phyloP scores from a whole-genome alignment of 1,140 invertebrate genomes.

The Drosophila parabipectinata region DNA sequence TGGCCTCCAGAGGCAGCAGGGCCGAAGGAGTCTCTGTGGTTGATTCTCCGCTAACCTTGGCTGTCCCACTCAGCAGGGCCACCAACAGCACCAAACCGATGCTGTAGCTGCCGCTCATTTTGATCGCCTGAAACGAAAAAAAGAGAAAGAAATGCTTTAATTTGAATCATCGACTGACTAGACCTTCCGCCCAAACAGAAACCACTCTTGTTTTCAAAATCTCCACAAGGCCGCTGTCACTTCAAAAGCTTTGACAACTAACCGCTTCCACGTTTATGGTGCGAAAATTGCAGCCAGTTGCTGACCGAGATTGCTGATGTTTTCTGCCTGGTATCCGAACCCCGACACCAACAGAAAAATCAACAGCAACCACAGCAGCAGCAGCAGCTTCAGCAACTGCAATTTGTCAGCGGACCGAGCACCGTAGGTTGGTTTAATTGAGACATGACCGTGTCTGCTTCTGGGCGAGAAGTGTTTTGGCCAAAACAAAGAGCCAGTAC shows the following conservation, averaged over 20 bases:
- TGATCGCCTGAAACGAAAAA: constrained; percentile 12
- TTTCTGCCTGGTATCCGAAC: constrained; percentile 7
- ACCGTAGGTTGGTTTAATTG: constrained; percentile 56
- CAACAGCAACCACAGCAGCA: neutral
- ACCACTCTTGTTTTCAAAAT: constrained; percentile 50
- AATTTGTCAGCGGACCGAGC: constrained; percentile 42
- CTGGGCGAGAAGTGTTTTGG: constrained; percentile 54
- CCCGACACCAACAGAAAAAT: constrained; percentile 9
- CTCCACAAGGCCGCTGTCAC: constrained; percentile 46
- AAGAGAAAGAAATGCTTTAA: neutral
- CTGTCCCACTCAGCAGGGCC: neutral
- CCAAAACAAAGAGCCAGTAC: constrained; percentile 30
- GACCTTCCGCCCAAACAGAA: constrained; percentile 44
- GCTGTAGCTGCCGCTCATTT: constrained; percentile 37
- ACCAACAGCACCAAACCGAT: constrained; percentile 35
- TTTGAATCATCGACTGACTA: constrained; percentile 2
- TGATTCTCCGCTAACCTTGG: constrained; percentile 8
- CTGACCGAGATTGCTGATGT: constrained; percentile 19
- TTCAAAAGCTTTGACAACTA: constrained; percentile 36
- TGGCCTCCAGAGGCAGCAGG: constrained; percentile 67
- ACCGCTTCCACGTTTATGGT: constrained; percentile 54
- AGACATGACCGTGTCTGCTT: constrained; percentile 50
- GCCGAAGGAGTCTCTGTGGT: constrained; percentile 54
- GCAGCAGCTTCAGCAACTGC: constrained; percentile 33
- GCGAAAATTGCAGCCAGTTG: constrained; percentile 51